Evolutionary conservation across 1,140 invertebrate species (phyloP).

Genomic region (Tetragnatha versicolor): DNA sequence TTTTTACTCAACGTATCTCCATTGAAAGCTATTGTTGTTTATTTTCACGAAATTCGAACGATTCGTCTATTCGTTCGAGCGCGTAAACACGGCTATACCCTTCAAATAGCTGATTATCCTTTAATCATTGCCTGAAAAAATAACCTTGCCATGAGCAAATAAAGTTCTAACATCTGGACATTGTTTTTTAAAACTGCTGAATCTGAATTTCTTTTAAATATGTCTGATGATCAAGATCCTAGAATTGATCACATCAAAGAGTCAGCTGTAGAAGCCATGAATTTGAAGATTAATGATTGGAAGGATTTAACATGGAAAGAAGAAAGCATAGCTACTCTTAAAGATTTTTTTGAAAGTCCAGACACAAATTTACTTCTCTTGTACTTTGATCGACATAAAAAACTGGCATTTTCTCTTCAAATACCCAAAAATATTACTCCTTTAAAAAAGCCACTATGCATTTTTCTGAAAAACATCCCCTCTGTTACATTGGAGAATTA

Average conservation of each 20-base stretch:
- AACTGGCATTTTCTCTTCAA: constrained; percentile 9
- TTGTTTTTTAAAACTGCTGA: too few relatives aligned
- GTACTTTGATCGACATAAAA: constrained; percentile 20
- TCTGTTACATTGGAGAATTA: neutral
- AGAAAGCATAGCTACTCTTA: constrained; percentile 33
- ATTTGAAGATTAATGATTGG: constrained; percentile 5
- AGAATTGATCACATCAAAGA: constrained; percentile 21
- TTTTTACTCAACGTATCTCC: too few relatives aligned
- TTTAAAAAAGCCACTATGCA: neutral
- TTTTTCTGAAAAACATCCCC: constrained; percentile 15
- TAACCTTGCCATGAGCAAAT: too few relatives aligned
- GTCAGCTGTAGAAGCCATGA: constrained; percentile 6
- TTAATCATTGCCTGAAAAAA: too few relatives aligned
- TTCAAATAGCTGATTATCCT: too few relatives aligned
- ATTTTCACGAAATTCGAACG: too few relatives aligned
- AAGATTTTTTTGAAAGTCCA: constrained; percentile 32
- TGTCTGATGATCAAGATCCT: constrained; percentile 9
- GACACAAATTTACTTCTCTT: constrained; percentile 7
- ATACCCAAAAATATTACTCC: neutral
- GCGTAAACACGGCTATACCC: too few relatives aligned
- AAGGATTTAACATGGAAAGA: constrained; percentile 33
- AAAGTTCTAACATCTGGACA: too few relatives aligned
- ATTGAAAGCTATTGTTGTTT: too few relatives aligned
- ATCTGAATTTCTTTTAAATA: too few relatives aligned
- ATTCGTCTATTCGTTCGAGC: too few relatives aligned